Base-by-base conservation (phyloP, 2,113 vertebrate genomes). In the Ammodramus savannarum region DNA sequence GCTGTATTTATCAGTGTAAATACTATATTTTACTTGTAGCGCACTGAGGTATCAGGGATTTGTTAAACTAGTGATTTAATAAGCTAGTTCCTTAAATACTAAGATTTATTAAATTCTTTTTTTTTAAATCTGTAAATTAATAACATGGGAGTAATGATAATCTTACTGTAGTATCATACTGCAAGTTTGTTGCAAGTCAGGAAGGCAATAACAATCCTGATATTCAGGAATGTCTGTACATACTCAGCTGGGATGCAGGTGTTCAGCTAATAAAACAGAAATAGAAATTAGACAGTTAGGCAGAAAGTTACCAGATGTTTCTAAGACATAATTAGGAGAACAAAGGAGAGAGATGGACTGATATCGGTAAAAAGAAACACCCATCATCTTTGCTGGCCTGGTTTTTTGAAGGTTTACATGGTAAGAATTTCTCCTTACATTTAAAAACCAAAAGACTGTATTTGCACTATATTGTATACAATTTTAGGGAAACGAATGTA, bases 201-300 rank as follows among this genome's bases (percentile, higher is more conserved):
- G 62, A 51, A 73, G 71, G 77, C 62, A 82, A n/a, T 79, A 94
- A 69, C 54, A 77, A 46, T 74, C n/a, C 69, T 89, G 68, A 81
- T 92, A 63, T 41, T 71, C 55, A 95, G 80, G 63, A 94, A 93
- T 66, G 82, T 54, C 87, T 81, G 51, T 31, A 91, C 73, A 69
- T 76, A 71, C 72, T 90, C 95, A 94, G 90, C 71, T 97, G 96
- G 89, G 59, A 93, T 16, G 75, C 87, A 96, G 89, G 94, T 97
- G 94, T 83, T 82, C 4, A 3, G 66, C 46, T 90, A 92, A 93
- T 89, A 95, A 94, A 96, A 93, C n/a, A 92, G 72, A 85, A 96
- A 94, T 66, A 88, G 78, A 91, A 95, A 91, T 86, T 74, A 87
- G 87, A 74, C 65, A 69, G 81, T 54, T 74, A 76, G 52, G 51